phyloP scores from a whole-genome alignment of 2,888 invertebrate species.

The Athrips mouffetella region DNA sequence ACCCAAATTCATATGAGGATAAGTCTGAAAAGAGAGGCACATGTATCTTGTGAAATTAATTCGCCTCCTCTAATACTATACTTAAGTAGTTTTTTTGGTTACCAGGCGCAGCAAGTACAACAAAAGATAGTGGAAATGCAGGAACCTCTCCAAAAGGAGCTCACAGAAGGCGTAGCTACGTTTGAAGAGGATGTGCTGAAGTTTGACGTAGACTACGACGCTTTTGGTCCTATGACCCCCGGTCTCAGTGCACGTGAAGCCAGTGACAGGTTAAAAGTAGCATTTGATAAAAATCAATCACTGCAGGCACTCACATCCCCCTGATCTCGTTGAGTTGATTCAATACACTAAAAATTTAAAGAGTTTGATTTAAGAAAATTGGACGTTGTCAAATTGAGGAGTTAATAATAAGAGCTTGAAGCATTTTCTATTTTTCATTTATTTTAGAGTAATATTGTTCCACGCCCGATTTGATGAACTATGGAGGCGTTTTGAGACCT shows the following conservation, averaged over 20 bases:
- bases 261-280: slow-evolving; percentile 82
- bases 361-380: too few species aligned
- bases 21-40: too few species aligned
- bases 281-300: slow-evolving; percentile 16
- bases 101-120: slow-evolving; percentile 82
- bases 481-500: slow-evolving; percentile 89
- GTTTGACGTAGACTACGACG: slow-evolving; percentile 85
- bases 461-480: slow-evolving; percentile 90
- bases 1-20: too few species aligned
- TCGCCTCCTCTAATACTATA: too few species aligned
- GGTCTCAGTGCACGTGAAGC: slow-evolving; percentile 92
- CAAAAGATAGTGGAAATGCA: slow-evolving; percentile 85
- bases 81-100: too few species aligned
- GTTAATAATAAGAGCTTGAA: too few species aligned
- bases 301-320: too few species aligned
- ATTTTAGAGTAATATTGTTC: slow-evolving; percentile 81
- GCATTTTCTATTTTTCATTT: slow-evolving; percentile 14
- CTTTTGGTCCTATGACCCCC: slow-evolving; percentile 90
- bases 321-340: too few species aligned
- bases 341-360: too few species aligned
- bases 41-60: too few species aligned
- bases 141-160: slow-evolving; percentile 84
- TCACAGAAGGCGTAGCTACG: slow-evolving; percentile 82
- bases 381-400: too few species aligned
- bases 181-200: slow-evolving; percentile 82